A percentile compares a stretch with the other conserved stretches of the same genome.
Evolutionary conservation across 2,113 vertebrate species (phyloP).

Genomic region (Calidris pygmaea): DNA sequence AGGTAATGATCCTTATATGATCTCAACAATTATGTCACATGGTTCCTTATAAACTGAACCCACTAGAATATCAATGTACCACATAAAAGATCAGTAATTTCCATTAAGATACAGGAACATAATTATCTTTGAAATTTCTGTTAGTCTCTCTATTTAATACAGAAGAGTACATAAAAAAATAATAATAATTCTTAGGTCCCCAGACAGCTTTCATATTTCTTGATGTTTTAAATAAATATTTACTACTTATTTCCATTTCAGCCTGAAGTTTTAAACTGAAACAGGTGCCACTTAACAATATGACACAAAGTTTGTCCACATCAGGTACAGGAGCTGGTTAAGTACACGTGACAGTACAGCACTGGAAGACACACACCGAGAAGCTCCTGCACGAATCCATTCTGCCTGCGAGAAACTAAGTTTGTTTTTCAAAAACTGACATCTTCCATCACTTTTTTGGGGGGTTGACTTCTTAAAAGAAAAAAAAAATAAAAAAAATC

Average conservation of each 20-base stretch:
- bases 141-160: not conserved
- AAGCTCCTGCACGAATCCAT: not conserved
- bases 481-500: not conserved
- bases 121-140: not conserved
- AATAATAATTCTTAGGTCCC: not conserved
- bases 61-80: not conserved
- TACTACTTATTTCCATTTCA: not conserved
- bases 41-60: not conserved
- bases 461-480: not conserved
- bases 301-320: not conserved
- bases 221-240: not conserved
- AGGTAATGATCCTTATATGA: not conserved
- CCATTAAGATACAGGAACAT: not conserved
- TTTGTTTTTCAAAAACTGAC: not conserved
- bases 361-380: not conserved
- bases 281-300: not conserved
- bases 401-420: not conserved
- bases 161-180: not conserved
- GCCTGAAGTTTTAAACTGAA: not conserved
- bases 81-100: not conserved
- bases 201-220: not conserved
- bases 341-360: accelerated
- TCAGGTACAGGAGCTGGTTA: not conserved
- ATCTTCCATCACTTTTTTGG: not conserved
- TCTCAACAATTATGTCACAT: not conserved